Evolutionary conservation across 2,113 vertebrate species (phyloP), one percentile per base, ranked within the genome.

Genomic region (Paralichthys olivaceus): DNA sequence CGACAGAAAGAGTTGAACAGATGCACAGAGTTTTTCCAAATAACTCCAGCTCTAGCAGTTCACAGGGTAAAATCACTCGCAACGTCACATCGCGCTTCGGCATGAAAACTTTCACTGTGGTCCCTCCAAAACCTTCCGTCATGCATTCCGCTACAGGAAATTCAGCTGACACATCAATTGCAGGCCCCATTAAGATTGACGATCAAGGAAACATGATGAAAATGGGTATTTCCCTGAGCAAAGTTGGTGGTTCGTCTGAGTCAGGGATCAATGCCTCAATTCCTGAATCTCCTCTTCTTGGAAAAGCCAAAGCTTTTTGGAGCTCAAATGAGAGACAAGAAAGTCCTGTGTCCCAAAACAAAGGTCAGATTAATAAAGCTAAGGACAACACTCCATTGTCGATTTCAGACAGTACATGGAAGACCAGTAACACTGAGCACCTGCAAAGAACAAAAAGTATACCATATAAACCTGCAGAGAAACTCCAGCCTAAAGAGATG

Each of bases 161-260:
- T 74, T 61, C 85, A 43, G 88, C 84, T 2, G 92, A 77, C 25
- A 93, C 94, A 2, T 60, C 94, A 22, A 93, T 91, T 2, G 65
- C 70, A 0, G 95, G 95, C 77, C 97, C 97, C 91, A 97, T 99
- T 80, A 96, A 95, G 87, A 99, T 99, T 12, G 97, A 99, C 4
- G 96, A 97, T 76, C 93, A 96, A 53, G 98, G 98, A 37, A 99
- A 99, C 75, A 94, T 99, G 89, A 90, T 99, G 75, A 92, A 63
- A 51, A 82, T 71, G 1, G 87, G 73, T 0, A 15, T 43, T 12
- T 56, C 14, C 11, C 54, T 43, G 1, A 87, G 68, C 77, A 92
- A 76, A 77, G 61, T 84, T 61, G 72, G 77, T 7, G n/a, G 84
- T 28, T 62, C 72, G 34, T 78, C 87, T 4, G 62, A 72, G 0